Evolutionary conservation across 2,797 vertebrate species (phyloP).

Genomic region (Tenualosa ilisha): DNA sequence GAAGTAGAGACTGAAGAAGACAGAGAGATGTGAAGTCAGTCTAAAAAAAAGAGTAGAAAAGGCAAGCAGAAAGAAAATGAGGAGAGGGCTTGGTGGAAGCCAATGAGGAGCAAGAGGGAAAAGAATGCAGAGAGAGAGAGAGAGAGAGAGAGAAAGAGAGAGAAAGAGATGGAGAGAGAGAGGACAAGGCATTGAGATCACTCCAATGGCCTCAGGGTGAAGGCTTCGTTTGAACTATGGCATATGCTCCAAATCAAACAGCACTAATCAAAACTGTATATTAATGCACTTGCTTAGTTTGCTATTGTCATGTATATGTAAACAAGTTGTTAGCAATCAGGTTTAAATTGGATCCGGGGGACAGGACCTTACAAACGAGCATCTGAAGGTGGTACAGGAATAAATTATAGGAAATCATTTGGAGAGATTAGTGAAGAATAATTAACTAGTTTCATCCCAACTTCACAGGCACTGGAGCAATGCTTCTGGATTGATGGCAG

Average conservation of each 20-base stretch:
- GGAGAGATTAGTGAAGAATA: neutral
- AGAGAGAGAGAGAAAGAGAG: slow-evolving; percentile 6
- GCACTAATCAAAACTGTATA: slow-evolving; percentile 30
- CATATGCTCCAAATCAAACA: slow-evolving; percentile 25
- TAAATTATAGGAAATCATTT: slow-evolving; percentile 1
- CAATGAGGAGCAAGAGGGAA: neutral
- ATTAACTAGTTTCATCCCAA: slow-evolving; percentile 8
- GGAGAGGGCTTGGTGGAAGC: neutral
- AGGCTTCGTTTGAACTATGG: slow-evolving; percentile 57
- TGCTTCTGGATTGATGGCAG: neutral
- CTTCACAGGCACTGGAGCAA: neutral
- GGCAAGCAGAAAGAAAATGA: slow-evolving; percentile 33
- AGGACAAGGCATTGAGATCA: slow-evolving; percentile 63
- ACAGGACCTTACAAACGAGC: neutral
- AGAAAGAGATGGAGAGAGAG: neutral
- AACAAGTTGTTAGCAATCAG: slow-evolving; percentile 66
- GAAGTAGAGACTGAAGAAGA: neutral
- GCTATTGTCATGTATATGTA: slow-evolving; percentile 61
- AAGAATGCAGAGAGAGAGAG: neutral
- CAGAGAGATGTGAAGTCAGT: neutral
- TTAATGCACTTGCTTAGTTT: slow-evolving; percentile 63
- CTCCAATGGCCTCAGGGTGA: slow-evolving; percentile 70
- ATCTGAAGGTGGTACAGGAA: neutral
- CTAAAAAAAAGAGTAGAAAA: neutral
- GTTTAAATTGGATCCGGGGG: slow-evolving; percentile 51